phyloP scores from a whole-genome alignment of 2,888 invertebrate species.

The Brachypalpus laphriformis region DNA sequence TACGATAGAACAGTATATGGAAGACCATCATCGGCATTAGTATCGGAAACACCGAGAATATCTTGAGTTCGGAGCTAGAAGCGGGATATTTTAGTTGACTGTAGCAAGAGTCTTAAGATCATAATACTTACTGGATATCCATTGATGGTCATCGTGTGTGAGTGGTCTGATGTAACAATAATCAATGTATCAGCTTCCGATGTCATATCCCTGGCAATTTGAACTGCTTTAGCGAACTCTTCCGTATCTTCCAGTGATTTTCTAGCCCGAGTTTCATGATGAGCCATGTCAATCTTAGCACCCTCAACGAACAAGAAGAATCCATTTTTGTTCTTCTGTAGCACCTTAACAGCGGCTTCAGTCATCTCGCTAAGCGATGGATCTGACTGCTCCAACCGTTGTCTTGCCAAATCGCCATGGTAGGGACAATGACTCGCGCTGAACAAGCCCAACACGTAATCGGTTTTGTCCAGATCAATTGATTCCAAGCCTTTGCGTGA shows the following conservation, averaged over 20 bases:
- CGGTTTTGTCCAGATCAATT: constrained; percentile 83
- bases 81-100: background rate
- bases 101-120: background rate
- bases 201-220: constrained; percentile 86
- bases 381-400: constrained; percentile 82
- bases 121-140: constrained; percentile 88
- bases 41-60: constrained; percentile 84
- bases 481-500: constrained; percentile 78
- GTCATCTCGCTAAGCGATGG: constrained; percentile 89
- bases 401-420: constrained; percentile 84
- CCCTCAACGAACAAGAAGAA: constrained; percentile 90
- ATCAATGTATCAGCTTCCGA: constrained; percentile 89
- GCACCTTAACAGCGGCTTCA: constrained; percentile 85
- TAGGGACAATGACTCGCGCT: constrained; percentile 85
- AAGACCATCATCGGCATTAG: constrained; percentile 85
- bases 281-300: constrained; percentile 84
- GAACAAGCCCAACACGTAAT: constrained; percentile 86
- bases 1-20: constrained; percentile 89
- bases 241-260: constrained; percentile 92
- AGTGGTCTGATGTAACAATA: constrained; percentile 92
- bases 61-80: constrained; percentile 84
- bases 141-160: constrained; percentile 90
- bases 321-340: constrained; percentile 86
- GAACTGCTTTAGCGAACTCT: constrained; percentile 89
- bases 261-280: constrained; percentile 87